Evolutionary conservation across 2,797 vertebrate species (phyloP), one percentile per base, ranked within the genome.

Genomic region (Myiotriccus ornatus): DNA sequence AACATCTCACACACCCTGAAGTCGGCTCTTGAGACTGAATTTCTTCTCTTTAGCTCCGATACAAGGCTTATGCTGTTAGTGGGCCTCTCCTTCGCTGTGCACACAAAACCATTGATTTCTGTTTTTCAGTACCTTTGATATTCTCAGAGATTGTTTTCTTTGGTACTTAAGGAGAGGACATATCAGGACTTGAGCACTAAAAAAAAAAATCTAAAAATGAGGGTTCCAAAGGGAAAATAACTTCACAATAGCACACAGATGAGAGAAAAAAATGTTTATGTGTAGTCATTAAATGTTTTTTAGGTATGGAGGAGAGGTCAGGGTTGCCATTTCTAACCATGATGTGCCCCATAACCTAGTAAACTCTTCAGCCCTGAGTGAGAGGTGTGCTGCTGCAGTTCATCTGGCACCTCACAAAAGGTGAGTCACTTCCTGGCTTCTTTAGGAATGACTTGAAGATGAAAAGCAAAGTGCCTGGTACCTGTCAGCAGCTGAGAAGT

Each of bases 331-430:
- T 19, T 47, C 43, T 39, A 49, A 79, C 13, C 3, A 11, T 21
- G 53, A 3, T 4, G 1, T 74, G 24, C 7, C 43, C 27, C 6
- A 4, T 47, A 37, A 35, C 9, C 6, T 37, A 13, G 12, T 35
- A 69, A 81, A 41, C 11, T 60, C 16, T 64, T 64, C 68, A 57
- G 52, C n/a, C 44, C 41, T 1, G 5, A 43, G 32, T 28, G 17
- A 0, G n/a, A 28, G 35, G 32, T 8, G 0, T 1, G 15, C 18
- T 14, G 3, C 30, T 67, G 41, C 13, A 20, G 32, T 39, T 69
- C 20, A 25, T 6, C 35, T 75, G 52, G n/a, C 32, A 71, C 19
- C 32, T 67, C 9, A 10, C 1, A 3, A 52, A 47, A 43, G n/a
- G n/a, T n/a, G 32, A 74, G 15, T 35, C 0, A 0, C 53, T 79